phyloP scores from a whole-genome alignment of 2,888 invertebrate genomes.

The Lepidocyrtinus sp. region DNA sequence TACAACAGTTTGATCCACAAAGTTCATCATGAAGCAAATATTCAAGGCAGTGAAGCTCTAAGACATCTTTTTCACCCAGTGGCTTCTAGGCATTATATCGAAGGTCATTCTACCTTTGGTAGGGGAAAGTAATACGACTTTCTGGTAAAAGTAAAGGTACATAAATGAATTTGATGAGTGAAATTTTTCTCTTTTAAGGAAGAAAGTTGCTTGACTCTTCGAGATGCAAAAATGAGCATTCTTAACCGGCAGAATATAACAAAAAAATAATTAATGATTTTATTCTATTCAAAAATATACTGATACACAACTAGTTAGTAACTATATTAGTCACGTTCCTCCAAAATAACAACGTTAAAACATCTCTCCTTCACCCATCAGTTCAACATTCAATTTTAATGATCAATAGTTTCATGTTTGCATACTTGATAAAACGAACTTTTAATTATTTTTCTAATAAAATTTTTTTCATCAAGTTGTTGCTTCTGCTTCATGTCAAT shows the following conservation, averaged over 20 bases:
- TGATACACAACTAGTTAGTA: background rate
- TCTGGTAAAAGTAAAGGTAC: too few relatives aligned
- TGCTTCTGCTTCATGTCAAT: background rate
- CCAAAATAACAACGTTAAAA: background rate
- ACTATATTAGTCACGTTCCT: background rate
- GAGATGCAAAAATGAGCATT: too few relatives aligned
- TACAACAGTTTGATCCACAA: conserved; percentile 52
- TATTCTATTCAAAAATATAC: background rate
- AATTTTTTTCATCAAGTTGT: background rate
- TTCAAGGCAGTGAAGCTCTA: conserved; percentile 45
- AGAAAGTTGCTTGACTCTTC: too few relatives aligned
- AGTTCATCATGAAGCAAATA: conserved; percentile 49
- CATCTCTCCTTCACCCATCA: background rate
- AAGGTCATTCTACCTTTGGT: too few relatives aligned
- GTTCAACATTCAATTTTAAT: background rate
- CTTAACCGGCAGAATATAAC: too few relatives aligned
- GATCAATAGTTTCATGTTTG: background rate
- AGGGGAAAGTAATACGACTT: too few relatives aligned
- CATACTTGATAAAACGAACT: background rate
- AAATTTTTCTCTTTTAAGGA: too few relatives aligned
- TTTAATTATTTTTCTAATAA: background rate
- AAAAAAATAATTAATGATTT: background rate
- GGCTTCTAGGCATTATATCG: too few relatives aligned
- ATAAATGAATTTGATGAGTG: too few relatives aligned
- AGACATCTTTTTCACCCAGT: conserved; percentile 48